Base-by-base conservation (phyloP, 2,888 invertebrate genomes). In the Pollenia angustigena region DNA sequence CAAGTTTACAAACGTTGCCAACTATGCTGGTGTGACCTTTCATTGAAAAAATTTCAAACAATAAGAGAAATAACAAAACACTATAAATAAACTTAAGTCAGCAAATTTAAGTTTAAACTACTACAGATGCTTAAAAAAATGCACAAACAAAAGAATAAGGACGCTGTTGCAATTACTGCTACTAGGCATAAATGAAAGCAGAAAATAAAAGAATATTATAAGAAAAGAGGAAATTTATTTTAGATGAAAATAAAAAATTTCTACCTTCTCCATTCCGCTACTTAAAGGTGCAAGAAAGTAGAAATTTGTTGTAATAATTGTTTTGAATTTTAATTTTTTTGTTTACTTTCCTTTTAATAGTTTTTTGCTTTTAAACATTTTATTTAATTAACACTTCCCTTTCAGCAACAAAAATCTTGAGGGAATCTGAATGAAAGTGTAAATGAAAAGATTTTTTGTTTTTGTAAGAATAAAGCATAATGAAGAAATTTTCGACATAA, bases 321-420 rank as follows among this genome's bases (percentile, higher is more conserved):
- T n/a, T 32, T 72, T 46, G 2, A n/a, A 44, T 32, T 48, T 48
- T 48, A 0, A n/a, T 56, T 72, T 48, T 46, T 52, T 23, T 23
- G 11, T 23, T 23, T 56, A 56, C 11, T 11, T 56, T 56, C 1
- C 18, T 4, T 18, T 4, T 56, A 23, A 8, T 58, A 2, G 14
- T 23, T 7, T 10, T 16, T 48, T 3, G 23, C 18, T 12, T 23
- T n/a, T n/a, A 16, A 64, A 16, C 16, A 46, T 46, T 56, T n/a
- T 40, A 23, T 48, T 74, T 10, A 62, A 71, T 80, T 62, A 72
- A 74, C 56, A 81, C 64, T 66, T 66, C 32, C 54, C 54, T 78
- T 16, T 4, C 44, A n/a, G n/a, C 40, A 44, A 44, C 10, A 18
- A 50, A 46, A 14, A 40, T 32, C 32, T 32, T 32, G 32, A 32